A percentile compares a stretch with the other conserved stretches of the same genome.
These are phyloP conservation scores for Drosophila prolongata DNA, from an alignment of 2,888 invertebrate genomes.

Conservation along the genomic window DNA sequence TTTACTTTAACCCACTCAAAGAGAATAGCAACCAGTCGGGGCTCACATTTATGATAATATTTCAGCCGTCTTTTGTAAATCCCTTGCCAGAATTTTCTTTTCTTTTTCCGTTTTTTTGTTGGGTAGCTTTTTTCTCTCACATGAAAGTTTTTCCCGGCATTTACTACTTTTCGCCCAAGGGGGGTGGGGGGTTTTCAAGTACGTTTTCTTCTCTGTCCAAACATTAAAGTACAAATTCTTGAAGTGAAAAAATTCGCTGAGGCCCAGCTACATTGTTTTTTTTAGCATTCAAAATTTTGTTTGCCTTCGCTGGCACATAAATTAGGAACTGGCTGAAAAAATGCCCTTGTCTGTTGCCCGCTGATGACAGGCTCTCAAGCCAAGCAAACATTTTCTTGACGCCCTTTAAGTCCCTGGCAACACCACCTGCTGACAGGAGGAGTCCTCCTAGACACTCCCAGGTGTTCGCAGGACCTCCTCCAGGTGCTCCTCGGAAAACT, in stretches of 20 bases:
- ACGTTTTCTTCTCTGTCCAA: not conserved
- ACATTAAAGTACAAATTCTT: constrained; percentile 22
- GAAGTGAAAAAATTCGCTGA: constrained; percentile 1
- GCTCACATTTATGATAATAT: constrained; percentile 57
- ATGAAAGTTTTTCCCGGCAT: constrained; percentile 42
- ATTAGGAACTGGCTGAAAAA: constrained; percentile 73
- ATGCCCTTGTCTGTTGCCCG: constrained; percentile 27
- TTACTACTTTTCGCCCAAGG: constrained; percentile 16
- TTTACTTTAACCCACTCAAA: constrained; percentile 27
- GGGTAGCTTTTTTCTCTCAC: constrained; percentile 3
- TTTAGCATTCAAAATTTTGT: constrained; percentile 55
- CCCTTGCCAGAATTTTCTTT: constrained; percentile 38
- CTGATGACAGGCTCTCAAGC: constrained; percentile 33
- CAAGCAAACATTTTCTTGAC: constrained; percentile 36
- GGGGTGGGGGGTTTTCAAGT: not conserved
- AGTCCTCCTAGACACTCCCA: constrained; percentile 9
- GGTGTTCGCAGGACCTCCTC: not conserved
- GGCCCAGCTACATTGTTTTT: constrained; percentile 55
- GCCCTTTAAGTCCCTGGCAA: constrained; percentile 40
- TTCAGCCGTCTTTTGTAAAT: constrained; percentile 57
- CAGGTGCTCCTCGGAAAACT: constrained; percentile 1
- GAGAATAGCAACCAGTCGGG: constrained; percentile 32
- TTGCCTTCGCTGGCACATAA: constrained; percentile 69
- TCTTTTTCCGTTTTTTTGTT: constrained; percentile 12
- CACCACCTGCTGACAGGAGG: constrained; percentile 63